Percentiles rank a stretch among this genome's conserved stretches.
These are phyloP conservation scores for Pontoporia blainvillei DNA, from an alignment of 2,113 vertebrate genomes.

Conservation along the genomic window DNA sequence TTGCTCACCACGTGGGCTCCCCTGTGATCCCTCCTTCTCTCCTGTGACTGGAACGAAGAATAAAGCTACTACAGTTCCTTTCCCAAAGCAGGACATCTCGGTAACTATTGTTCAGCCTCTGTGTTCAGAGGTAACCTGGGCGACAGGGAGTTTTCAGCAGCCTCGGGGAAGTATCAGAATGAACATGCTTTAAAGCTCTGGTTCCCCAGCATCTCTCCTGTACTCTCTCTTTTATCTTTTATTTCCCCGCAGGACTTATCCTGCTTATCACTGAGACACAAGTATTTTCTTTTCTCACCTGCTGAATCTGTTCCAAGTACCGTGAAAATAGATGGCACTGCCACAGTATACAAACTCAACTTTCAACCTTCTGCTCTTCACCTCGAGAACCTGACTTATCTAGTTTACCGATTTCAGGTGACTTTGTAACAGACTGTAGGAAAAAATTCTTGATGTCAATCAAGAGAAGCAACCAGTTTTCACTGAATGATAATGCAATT, in stretches of 20 bases:
- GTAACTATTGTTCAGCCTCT: neutral
- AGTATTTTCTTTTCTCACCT: neutral
- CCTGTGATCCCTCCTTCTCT: neutral
- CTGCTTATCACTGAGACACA: constrained; percentile 35
- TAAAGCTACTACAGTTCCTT: neutral
- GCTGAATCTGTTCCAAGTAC: neutral
- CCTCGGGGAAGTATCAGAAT: neutral
- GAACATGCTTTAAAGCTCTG: neutral
- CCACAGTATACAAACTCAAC: neutral
- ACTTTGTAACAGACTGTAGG: constrained; percentile 29
- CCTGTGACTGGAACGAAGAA: neutral
- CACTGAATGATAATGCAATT: constrained; percentile 35
- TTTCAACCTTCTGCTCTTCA: constrained; percentile 53
- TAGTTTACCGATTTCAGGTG: constrained; percentile 53
- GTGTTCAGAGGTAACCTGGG: neutral
- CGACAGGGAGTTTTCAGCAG: neutral
- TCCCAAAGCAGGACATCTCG: neutral
- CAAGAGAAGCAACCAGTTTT: constrained; percentile 45
- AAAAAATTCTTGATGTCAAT: constrained; percentile 46
- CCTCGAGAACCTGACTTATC: constrained; percentile 17
- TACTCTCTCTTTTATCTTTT: neutral
- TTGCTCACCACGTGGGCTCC: neutral
- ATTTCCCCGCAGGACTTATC: neutral
- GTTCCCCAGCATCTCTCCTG: neutral
- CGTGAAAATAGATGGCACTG: neutral